These are phyloP conservation scores for Amphimallon solstitiale DNA, from an alignment of 2,888 invertebrate genomes.

Conservation along the genomic window DNA sequence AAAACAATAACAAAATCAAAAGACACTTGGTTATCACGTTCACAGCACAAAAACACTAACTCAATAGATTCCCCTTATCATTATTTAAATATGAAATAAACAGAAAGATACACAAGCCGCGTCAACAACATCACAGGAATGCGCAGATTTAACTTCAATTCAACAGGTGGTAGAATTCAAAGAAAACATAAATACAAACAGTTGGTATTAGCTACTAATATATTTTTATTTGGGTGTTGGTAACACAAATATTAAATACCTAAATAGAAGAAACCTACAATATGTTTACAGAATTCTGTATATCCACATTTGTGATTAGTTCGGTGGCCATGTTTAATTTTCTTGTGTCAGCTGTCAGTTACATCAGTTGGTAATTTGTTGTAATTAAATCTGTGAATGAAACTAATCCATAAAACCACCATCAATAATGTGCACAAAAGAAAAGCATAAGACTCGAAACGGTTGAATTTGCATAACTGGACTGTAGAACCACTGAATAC, in stretches of 20 bases:
- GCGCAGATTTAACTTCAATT: constrained; percentile 36
- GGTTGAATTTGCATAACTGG: too few relatives aligned
- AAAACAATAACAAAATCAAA: constrained; percentile 18
- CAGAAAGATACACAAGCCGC: constrained; percentile 14
- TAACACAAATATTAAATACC: background rate
- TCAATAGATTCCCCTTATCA: constrained; percentile 7
- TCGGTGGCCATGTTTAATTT: too few relatives aligned
- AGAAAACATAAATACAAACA: constrained; percentile 2
- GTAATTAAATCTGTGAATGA: too few relatives aligned
- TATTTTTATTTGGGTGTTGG: background rate
- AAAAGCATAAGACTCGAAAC: too few relatives aligned
- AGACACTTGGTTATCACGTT: constrained; percentile 10
- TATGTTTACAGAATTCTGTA: background rate
- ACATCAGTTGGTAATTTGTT: too few relatives aligned
- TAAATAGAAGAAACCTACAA: background rate
- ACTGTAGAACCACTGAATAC: too few relatives aligned
- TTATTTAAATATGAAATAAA: constrained; percentile 18
- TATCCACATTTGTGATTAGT: too few relatives aligned
- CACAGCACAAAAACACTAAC: constrained; percentile 24
- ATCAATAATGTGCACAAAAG: too few relatives aligned
- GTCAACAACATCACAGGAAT: background rate
- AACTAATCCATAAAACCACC: too few relatives aligned
- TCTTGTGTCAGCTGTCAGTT: too few relatives aligned
- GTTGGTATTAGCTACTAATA: background rate
- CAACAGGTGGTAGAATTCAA: constrained; percentile 35